These are phyloP conservation scores for Syrrhaptes paradoxus DNA, from an alignment of 2,113 vertebrate species.

Conservation along the genomic window DNA sequence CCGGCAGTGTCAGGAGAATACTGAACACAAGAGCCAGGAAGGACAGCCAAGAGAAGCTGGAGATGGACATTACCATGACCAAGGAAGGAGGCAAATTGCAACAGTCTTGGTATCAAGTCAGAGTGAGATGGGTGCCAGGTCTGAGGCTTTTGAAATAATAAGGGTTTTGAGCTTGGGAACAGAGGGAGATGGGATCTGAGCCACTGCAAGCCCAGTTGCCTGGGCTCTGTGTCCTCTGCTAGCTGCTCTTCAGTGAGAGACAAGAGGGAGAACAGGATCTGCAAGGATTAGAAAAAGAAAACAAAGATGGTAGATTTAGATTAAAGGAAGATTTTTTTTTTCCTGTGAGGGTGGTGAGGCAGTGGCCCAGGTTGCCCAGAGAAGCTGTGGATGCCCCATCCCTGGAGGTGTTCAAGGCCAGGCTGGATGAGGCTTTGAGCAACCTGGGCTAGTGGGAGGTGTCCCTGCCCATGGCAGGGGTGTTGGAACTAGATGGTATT, in stretches of 20 bases:
- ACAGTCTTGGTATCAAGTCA: not conserved
- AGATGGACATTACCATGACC: not conserved
- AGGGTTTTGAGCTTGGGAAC: not conserved
- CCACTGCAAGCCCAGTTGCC: not conserved
- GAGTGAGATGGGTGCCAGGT: accelerated
- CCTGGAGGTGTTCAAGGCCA: too few species aligned
- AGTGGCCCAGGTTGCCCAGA: too few species aligned
- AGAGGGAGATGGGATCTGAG: not conserved
- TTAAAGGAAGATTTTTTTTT: too few species aligned
- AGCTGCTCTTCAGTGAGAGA: not conserved
- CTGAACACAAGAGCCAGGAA: not conserved
- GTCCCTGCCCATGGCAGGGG: too few species aligned
- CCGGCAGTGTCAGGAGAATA: not conserved
- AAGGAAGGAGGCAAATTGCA: not conserved
- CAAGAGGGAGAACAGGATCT: not conserved
- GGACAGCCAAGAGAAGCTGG: not conserved
- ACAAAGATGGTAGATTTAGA: too few species aligned
- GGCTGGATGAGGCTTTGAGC: too few species aligned
- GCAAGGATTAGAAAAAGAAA: not conserved
- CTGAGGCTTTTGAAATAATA: not conserved
- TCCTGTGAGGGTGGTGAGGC: too few species aligned
- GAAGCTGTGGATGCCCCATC: too few species aligned
- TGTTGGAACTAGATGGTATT: too few species aligned
- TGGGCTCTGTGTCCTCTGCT: not conserved
- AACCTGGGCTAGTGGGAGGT: too few species aligned